Conservation (phyloP, 2,888 invertebrate species). For the Callimorpha dominula region DNA sequence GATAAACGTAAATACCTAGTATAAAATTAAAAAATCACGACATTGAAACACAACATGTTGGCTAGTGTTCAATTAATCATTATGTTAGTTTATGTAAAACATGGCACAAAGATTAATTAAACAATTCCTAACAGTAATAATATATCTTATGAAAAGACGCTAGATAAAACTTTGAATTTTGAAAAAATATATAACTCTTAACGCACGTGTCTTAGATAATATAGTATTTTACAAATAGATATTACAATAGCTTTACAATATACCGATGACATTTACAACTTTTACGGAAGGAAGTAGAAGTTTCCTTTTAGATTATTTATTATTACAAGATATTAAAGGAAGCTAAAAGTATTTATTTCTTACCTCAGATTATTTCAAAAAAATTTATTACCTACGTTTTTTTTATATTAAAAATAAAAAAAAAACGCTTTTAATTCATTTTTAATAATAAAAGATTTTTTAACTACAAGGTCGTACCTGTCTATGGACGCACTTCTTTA, state of each 20-base stretch:
- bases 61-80: neutral
- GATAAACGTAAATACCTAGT: constrained; percentile 12
- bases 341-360: neutral
- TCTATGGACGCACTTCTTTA: neutral
- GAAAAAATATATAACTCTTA: constrained; percentile 31
- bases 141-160: constrained; percentile 44
- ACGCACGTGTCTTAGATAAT: constrained; percentile 52
- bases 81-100: neutral
- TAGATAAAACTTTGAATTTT: constrained; percentile 40
- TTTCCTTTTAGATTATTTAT: neutral
- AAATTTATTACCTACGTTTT: neutral
- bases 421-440: neutral
- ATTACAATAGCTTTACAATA: constrained; percentile 33
- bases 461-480: neutral
- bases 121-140: constrained; percentile 14
- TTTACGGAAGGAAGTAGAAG: neutral
- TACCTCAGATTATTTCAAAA: too few species aligned
- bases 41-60: neutral
- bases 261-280: constrained; percentile 14
- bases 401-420: neutral
- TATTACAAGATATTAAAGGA: neutral
- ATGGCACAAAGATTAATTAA: constrained; percentile 12
- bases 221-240: constrained; percentile 47
- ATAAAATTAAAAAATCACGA: constrained; percentile 10
- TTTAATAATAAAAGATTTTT: neutral